Evolutionary conservation across 2,113 vertebrate species (phyloP), one percentile per base, ranked within the genome.

Genomic region (Lagopus leucura): DNA sequence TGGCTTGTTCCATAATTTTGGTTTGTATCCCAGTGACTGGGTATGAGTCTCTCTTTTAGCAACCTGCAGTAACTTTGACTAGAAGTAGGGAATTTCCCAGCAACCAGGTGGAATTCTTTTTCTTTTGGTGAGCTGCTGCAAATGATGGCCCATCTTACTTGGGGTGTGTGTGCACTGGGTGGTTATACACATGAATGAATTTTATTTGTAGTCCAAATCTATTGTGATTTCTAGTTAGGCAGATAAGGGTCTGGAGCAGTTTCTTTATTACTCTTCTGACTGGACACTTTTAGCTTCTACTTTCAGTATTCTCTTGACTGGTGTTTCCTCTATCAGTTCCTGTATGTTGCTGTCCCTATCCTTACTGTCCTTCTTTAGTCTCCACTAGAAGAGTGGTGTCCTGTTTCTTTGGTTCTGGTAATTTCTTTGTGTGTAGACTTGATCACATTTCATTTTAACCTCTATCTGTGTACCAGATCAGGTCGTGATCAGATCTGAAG

Each of bases 191-290:
- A 40, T 36, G 5, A 43, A 63, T 36, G 0, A 43, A 38, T 89
- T 87, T 76, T 78, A 42, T 69, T 52, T 87, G 87, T 77, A 63
- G 45, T 65, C 85, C 73, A 45, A 66, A 63, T 5, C 4, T 66
- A 42, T 32, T 48, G 73, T 93, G 47, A 65, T 80, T 91, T 91
- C 58, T 89, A 30, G 45, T 82, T 60, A 71, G 54, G n/a, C 30
- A 52, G 24, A 24, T 67, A 45, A 86, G 48, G 30, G 21, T 63
- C 55, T 82, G 88, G 30, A 89, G 25, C 18, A 34, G 16, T 88
- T 94, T 88, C 69, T 90, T 82, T 77, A 48, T n/a, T 90, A 30
- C 69, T 83, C 45, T 86, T 66, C 58, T 91, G 63, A 45, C 54
- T 70, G 43, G 78, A 65, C 30, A 9, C 28, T 75, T 58, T 45